Conservation (phyloP, 1,140 invertebrate genomes). For the Acyrthosiphon pisum region DNA sequence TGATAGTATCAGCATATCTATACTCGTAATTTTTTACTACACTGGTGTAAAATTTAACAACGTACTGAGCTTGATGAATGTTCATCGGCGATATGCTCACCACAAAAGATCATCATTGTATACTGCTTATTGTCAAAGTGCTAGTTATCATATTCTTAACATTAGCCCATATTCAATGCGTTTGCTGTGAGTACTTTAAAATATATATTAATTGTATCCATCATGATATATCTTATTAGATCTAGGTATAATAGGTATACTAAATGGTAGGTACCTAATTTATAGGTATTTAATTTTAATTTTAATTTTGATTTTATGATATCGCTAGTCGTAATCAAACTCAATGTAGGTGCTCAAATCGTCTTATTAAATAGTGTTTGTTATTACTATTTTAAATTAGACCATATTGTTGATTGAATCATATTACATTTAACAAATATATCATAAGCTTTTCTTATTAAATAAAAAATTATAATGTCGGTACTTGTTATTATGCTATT, state of each 20-base stretch:
- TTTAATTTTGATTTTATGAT: neutral
- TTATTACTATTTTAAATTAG: neutral
- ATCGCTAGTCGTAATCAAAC: neutral
- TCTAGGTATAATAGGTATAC: neutral
- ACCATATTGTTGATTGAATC: too few species aligned
- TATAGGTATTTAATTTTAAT: neutral
- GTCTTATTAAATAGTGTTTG: neutral
- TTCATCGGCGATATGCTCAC: neutral
- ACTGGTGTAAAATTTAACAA: neutral
- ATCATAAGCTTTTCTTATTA: neutral
- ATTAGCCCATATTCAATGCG: neutral
- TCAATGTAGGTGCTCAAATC: neutral
- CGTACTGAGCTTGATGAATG: neutral
- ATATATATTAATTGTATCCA: neutral
- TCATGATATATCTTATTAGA: neutral
- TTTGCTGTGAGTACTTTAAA: conserved; percentile 37
- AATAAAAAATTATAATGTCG: neutral
- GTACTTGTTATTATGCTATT: neutral
- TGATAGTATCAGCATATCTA: neutral
- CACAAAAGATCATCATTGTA: neutral
- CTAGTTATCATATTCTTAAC: neutral
- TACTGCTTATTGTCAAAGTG: neutral
- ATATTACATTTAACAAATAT: too few species aligned
- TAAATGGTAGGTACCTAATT: neutral
- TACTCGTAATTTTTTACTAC: neutral